These are phyloP conservation scores for Elegia similella DNA, from an alignment of 2,888 invertebrate genomes.

Conservation along the genomic window DNA sequence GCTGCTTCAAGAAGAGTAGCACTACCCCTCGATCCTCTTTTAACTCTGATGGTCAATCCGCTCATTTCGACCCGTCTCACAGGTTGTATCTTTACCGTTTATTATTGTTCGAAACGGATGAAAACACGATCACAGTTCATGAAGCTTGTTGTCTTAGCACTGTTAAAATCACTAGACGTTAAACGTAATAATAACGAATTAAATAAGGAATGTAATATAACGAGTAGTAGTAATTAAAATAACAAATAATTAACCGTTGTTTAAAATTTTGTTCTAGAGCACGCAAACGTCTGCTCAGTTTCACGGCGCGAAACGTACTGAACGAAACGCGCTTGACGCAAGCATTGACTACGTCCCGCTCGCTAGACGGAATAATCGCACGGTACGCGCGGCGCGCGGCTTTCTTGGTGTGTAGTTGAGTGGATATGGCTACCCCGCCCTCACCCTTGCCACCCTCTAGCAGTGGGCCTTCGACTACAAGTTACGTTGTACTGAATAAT, in stretches of 20 bases:
- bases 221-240: conserved; percentile 25
- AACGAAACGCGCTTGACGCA: conserved; percentile 48
- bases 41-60: conserved; percentile 79
- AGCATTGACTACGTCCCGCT: conserved; percentile 64
- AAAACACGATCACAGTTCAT: conserved; percentile 71
- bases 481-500: conserved; percentile 28
- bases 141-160: conserved; percentile 42
- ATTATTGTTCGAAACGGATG: conserved; percentile 62
- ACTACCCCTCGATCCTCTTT: conserved; percentile 80
- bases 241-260: conserved; percentile 52
- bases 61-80: conserved; percentile 77
- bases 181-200: conserved; percentile 32
- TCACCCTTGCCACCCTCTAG: conserved; percentile 22
- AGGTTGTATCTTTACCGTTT: conserved; percentile 60
- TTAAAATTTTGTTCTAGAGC: conserved; percentile 39
- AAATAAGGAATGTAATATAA: conserved; percentile 53
- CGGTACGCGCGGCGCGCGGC: conserved; percentile 36
- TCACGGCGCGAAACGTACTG: conserved; percentile 71
- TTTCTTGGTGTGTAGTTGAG: conserved; percentile 35
- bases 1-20: conserved; percentile 79
- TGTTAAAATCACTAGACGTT: conserved; percentile 35
- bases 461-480: conserved; percentile 26
- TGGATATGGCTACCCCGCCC: conserved; percentile 31
- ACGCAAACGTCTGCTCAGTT: conserved; percentile 54
- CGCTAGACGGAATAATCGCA: conserved; percentile 75